Base-by-base conservation (phyloP, 2,888 invertebrate species). In the Meloe dianella region DNA sequence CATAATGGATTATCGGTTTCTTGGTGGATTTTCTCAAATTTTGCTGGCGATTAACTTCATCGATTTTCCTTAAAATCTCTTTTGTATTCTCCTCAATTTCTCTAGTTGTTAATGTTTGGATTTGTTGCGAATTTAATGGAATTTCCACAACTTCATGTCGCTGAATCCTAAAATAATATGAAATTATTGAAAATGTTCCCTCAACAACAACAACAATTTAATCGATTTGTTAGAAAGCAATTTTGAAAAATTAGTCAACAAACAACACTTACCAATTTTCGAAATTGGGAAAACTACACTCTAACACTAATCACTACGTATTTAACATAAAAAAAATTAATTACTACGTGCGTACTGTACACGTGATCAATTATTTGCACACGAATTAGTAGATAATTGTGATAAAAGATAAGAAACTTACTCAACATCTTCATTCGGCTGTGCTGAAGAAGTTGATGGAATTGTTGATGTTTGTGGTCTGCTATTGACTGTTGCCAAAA, bases 11-110 rank as follows among this genome's bases (percentile, higher is more conserved):
- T 2, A 41, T 12, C 47, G 47, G 47, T 20, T 9, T 1, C 9
- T 10, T 17, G 10, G 9, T 47, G 20, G 10, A 3, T 2, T 10
- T 47, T 10, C 10, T 69, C 27, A 51, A 84, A 80, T 82, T 85
- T 82, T 76, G 84, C 77, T 84, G 84, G 57, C 85, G 83, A 74
- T 89, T 89, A 5, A 89, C 83, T 66, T 83, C 82, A 74, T 84
- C 85, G 68, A 89, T 89, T 81, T 87, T 88, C 47, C 86, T 84
- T 30, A 89, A 77, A 64, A 89, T 88, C 35, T 87, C 85, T 78
- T 76, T 77, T 1, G 84, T 83, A 62, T 69, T 77, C 57, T 76
- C 74, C 60, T 78, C 77, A 1, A 75, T 65, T 63, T 65, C 22
- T 63, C 59, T 65, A 8, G 38, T 30, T 6, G 70, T 35, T 66